phyloP scores from a whole-genome alignment of 2,113 vertebrate genomes.

The Crotalus helleri region DNA sequence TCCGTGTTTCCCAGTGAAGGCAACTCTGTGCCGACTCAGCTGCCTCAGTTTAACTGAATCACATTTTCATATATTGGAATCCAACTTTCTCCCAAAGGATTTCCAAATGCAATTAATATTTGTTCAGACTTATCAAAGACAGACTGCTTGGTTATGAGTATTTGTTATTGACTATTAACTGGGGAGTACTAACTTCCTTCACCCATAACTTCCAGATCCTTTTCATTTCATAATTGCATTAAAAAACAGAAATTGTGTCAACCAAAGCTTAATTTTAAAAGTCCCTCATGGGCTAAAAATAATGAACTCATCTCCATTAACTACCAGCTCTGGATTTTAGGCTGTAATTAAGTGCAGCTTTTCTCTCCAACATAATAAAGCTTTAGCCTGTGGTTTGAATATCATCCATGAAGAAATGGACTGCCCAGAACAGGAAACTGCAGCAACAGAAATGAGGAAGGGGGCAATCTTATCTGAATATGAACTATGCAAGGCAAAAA shows the following conservation, averaged over 20 bases:
- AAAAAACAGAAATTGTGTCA: slow-evolving; percentile 62
- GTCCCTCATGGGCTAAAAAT: slow-evolving; percentile 51
- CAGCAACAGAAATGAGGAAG: background rate
- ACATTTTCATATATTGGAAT: background rate
- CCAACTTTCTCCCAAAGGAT: background rate
- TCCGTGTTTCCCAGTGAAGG: background rate
- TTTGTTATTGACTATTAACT: slow-evolving; percentile 36
- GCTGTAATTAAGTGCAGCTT: background rate
- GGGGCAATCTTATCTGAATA: background rate
- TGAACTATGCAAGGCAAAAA: background rate
- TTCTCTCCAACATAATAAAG: background rate
- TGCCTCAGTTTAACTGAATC: background rate
- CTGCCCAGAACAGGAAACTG: background rate
- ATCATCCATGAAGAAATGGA: background rate
- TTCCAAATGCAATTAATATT: background rate
- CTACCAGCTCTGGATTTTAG: slow-evolving; percentile 23
- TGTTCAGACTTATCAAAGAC: background rate
- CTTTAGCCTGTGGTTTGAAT: background rate
- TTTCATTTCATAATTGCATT: background rate
- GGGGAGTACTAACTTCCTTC: slow-evolving; percentile 11
- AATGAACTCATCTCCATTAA: slow-evolving; percentile 45
- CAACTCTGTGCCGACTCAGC: background rate
- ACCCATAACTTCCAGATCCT: background rate
- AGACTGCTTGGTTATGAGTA: slow-evolving; percentile 1
- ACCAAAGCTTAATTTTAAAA: slow-evolving; percentile 46